These are phyloP conservation scores for Atopsyche davidsoni DNA, from an alignment of 1,140 invertebrate genomes.

Conservation along the genomic window DNA sequence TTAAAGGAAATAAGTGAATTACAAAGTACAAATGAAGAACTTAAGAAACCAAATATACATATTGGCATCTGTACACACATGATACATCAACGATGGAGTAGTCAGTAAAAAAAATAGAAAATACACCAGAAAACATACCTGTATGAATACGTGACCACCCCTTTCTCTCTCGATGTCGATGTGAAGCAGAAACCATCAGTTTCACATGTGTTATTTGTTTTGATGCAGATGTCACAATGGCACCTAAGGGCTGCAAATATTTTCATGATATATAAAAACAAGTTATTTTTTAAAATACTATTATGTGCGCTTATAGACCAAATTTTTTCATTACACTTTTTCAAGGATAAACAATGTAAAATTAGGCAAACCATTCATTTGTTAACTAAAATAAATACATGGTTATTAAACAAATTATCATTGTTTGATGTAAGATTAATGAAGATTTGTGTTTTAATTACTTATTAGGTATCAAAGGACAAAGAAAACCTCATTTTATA, in stretches of 20 bases:
- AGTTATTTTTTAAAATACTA: too few relatives aligned
- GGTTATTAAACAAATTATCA: too few relatives aligned
- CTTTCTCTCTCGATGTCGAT: slow-evolving; percentile 61
- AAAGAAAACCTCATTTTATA: too few relatives aligned
- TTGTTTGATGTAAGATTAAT: too few relatives aligned
- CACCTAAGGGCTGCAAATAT: slow-evolving; percentile 58
- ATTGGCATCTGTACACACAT: not conserved
- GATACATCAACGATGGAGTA: not conserved
- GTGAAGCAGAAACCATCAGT: slow-evolving; percentile 86
- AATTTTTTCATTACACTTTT: too few relatives aligned
- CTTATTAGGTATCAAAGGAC: too few relatives aligned
- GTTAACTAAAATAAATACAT: too few relatives aligned
- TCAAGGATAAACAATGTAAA: not conserved
- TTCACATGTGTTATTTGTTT: slow-evolving; percentile 76
- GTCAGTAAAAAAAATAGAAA: not conserved
- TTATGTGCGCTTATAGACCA: too few relatives aligned
- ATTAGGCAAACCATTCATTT: not conserved
- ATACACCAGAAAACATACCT: slow-evolving; percentile 51
- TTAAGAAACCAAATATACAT: not conserved
- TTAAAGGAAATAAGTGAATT: too few relatives aligned
- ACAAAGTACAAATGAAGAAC: not conserved
- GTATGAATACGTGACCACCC: slow-evolving; percentile 59
- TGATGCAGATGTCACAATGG: slow-evolving; percentile 68
- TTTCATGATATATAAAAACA: too few relatives aligned
- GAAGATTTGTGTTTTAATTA: too few relatives aligned